These are phyloP conservation scores for Darevskia mixta DNA, from an alignment of 2,797 vertebrate genomes.

Conservation along the genomic window DNA sequence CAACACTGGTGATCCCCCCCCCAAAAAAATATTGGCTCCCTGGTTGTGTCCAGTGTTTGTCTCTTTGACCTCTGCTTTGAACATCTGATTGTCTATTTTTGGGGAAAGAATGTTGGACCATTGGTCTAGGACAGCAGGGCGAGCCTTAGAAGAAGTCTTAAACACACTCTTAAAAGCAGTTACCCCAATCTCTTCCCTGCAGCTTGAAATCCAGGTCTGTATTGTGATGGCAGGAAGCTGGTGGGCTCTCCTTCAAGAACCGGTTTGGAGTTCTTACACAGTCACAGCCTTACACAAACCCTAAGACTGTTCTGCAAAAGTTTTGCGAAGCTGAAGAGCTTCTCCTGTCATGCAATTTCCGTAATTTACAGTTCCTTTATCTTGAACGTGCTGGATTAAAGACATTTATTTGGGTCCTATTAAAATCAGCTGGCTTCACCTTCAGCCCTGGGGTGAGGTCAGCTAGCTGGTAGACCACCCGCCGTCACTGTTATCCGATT, in stretches of 20 bases:
- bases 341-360: constrained; percentile 1
- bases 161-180: background rate
- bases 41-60: constrained; percentile 11
- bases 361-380: background rate
- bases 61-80: constrained; percentile 45
- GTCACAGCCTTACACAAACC: constrained; percentile 28
- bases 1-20: background rate
- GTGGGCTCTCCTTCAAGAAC: constrained; percentile 26
- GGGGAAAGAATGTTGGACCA: background rate
- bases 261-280: constrained; percentile 25
- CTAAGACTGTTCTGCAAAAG: constrained; percentile 43
- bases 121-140: constrained; percentile 21
- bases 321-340: constrained; percentile 36
- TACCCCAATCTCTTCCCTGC: background rate
- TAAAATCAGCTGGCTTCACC: constrained; percentile 3
- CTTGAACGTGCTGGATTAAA: background rate
- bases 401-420: background rate
- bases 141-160: background rate
- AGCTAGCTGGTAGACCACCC: background rate
- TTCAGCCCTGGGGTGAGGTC: background rate
- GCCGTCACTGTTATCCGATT: background rate
- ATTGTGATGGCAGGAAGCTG: background rate
- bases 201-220: constrained; percentile 19
- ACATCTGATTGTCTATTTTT: background rate
- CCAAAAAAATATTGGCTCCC: background rate